Evolutionary conservation across 1,140 invertebrate genomes (phyloP).

Genomic region (Ostrea edulis): DNA sequence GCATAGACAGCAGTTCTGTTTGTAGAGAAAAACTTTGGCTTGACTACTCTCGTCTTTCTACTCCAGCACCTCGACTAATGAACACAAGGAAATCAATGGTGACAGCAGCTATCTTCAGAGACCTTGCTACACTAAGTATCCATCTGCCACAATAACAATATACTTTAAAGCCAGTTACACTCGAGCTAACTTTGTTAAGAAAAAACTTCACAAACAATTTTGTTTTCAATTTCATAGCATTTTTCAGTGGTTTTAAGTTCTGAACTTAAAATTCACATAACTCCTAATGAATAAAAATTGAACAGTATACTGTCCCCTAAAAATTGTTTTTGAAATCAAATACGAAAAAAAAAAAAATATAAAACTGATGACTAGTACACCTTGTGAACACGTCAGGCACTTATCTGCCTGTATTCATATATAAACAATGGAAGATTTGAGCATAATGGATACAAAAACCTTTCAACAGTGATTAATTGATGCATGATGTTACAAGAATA

Average conservation of each 20-base stretch:
- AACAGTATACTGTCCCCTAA: background rate
- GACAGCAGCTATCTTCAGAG: constrained; percentile 2
- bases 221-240: background rate
- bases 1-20: constrained; percentile 26
- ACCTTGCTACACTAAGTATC: background rate
- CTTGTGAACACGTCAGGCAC: background rate
- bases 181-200: background rate
- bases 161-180: background rate
- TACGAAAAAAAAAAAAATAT: background rate
- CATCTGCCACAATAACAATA: background rate
- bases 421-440: constrained; percentile 34
- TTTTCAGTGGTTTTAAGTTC: background rate
- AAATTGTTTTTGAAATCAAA: background rate
- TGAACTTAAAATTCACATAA: background rate
- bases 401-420: constrained; percentile 6
- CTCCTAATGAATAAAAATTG: background rate
- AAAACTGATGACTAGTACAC: constrained; percentile 30
- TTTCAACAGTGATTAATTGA: background rate
- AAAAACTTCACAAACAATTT: background rate
- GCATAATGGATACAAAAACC: constrained; percentile 35
- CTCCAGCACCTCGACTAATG: constrained; percentile 29
- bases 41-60: background rate
- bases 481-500: constrained; percentile 7
- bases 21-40: constrained; percentile 1
- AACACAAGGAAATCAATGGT: constrained; percentile 12